Conservation (phyloP, 2,113 vertebrate species). For the Alethe castanea region DNA sequence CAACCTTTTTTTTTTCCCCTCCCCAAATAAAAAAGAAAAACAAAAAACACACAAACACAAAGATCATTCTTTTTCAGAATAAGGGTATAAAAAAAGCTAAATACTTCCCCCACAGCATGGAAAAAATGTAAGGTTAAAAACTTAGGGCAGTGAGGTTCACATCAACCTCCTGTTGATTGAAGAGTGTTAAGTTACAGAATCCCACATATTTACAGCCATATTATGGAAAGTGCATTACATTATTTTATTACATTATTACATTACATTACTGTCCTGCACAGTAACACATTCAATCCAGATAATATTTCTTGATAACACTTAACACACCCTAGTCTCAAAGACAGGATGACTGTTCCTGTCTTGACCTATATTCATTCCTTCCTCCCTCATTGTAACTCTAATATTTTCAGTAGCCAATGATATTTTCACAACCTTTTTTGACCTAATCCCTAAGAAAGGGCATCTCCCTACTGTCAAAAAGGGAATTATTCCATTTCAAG, state of each 20-base stretch:
- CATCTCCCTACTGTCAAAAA: neutral
- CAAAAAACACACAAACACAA: neutral
- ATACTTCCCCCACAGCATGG: neutral
- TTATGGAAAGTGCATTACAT: neutral
- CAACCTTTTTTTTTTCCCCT: accelerated
- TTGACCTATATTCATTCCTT: neutral
- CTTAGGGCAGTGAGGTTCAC: neutral
- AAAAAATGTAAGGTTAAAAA: neutral
- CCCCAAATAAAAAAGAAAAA: neutral
- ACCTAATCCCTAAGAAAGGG: neutral
- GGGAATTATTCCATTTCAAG: neutral
- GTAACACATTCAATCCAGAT: neutral
- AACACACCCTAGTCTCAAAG: neutral
- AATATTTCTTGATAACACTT: neutral
- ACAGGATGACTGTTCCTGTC: neutral
- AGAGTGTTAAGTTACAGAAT: neutral
- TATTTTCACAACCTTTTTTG: neutral
- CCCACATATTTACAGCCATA: neutral
- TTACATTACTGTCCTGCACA: neutral
- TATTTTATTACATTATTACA: too few relatives aligned
- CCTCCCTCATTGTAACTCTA: neutral
- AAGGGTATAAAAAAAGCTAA: neutral
- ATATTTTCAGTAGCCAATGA: neutral
- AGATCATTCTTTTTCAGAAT: neutral
- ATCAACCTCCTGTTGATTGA: neutral